Evolutionary conservation across 2,113 vertebrate genomes (phyloP), one percentile per base, ranked within the genome.

Genomic region (Tachysurus vachellii): DNA sequence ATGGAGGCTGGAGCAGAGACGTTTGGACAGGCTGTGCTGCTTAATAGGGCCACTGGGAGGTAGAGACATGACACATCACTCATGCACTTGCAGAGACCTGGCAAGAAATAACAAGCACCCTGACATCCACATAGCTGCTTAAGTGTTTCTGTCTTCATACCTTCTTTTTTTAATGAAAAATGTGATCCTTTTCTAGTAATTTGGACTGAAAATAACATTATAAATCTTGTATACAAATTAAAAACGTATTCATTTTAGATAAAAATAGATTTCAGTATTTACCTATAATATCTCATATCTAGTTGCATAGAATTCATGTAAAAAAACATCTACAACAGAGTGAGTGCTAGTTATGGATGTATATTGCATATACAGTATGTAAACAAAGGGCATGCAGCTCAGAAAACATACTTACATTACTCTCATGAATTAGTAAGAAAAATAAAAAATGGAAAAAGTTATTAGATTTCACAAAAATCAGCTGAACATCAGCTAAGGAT

Each of bases 11-110:
- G 36, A 76, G 68, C 77, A 70, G 79, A 83, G 86, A 84, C 31
- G 23, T 62, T 64, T 88, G 85, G 83, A 92, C 91, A 89, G 93
- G 91, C 89, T 91, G 91, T 90, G 90, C 90, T 90, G 88, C 92
- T 92, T 94, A 95, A 95, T 94, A 92, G 93, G 93, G 56, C 94
- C 92, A 62, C 88, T 82, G 94, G 93, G 94, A 95, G 91, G 88
- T 82, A 44, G 86, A 88, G 87, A 92, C 87, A 90, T 86, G 90
- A 82, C 75, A 91, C 93, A 94, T 95, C 94, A 93, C 92, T 94
- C 93, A 93, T 88, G 88, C 90, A 57, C 47, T 36, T 90, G 91
- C 89, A 82, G 87, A 91, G 89, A 92, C 92, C 92, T 91, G 92
- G 91, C 88, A 86, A 90, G 93, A 92, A 94, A 90, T 94, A 93